Evolutionary conservation across 2,797 vertebrate genomes (phyloP), one percentile per base, ranked within the genome.

Genomic region (Liparis tanakae): DNA sequence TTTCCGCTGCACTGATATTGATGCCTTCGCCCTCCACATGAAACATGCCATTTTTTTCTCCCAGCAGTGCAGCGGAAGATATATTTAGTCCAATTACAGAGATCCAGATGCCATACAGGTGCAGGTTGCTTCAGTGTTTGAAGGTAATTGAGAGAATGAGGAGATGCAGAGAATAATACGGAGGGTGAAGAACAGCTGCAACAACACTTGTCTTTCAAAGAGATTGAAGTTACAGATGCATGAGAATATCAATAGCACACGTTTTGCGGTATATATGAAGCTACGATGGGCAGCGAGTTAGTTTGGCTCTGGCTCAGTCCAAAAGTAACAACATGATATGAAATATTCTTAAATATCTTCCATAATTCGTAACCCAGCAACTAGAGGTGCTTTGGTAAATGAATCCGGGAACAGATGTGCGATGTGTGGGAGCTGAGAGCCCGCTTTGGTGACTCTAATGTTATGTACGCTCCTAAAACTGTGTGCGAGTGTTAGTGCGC

Each of bases 1-100:
- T 8, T 59, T 25, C 5, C 30, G 33, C 67, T 18, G 46, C 36
- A 10, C 20, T 30, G 13, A 61, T 10, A 33, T 33, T 6, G 10
- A 34, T 44, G 48, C 34, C 69, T 36, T 34, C 50, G 10, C 18
- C 1, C 48, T 39, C 44, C 17, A 2, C 7, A 3, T 15, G 6
- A 68, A 57, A n/a, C 25, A 18, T 34, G 12, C 18, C 14, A 1
- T 20, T 30, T 30, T 30, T 13, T 4, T 22, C 13, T 71, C 37
- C 10, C 37, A 8, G 6, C 22, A 39, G 50, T 46, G 59, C 50
- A 6, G 39, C 59, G 22, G n/a, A 15, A 22, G 17, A 54, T 22
- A 44, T 22, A 71, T 71, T 71, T 17, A 34, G 48, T 58, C 34
- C 53, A 65, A 65, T 72, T 59, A 66, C 54, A 65, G 63, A 9